phyloP scores from a whole-genome alignment of 2,113 vertebrate genomes.

The Hippocampus barbouri region DNA sequence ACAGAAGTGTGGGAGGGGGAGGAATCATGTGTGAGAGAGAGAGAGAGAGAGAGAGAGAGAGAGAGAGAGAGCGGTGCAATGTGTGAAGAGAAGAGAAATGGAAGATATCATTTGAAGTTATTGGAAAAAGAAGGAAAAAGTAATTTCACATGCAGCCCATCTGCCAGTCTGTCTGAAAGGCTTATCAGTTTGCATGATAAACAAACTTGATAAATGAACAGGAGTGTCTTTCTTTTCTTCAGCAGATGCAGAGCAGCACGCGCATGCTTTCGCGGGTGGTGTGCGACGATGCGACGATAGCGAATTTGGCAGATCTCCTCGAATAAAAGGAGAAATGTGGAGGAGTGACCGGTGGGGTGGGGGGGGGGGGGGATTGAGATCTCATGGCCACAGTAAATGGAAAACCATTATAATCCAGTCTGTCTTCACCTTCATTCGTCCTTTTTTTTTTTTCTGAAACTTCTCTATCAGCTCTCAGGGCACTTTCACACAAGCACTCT shows the following conservation, averaged over 20 bases:
- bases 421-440: conserved; percentile 17
- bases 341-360: neutral
- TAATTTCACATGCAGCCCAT: conserved; percentile 57
- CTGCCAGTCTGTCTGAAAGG: conserved; percentile 44
- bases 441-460: neutral
- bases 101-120: conserved; percentile 63
- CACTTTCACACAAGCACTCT: neutral
- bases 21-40: conserved; percentile 25
- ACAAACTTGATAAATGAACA: conserved; percentile 53
- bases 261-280: neutral
- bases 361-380: neutral
- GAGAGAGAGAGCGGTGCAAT: neutral
- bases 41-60: neutral
- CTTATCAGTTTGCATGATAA: conserved; percentile 54
- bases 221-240: conserved; percentile 6
- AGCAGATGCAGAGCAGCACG: conserved; percentile 1
- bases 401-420: conserved; percentile 5
- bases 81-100: conserved; percentile 36
- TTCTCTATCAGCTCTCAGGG: neutral
- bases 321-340: neutral
- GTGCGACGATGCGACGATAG: conserved; percentile 2
- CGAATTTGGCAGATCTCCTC: conserved; percentile 2
- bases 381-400: conserved; percentile 7
- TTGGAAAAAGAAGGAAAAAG: conserved; percentile 58
- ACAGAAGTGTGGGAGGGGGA: conserved; percentile 41